These are phyloP conservation scores for Myotis findleyi DNA, from an alignment of 2,797 vertebrate genomes.

Conservation along the genomic window DNA sequence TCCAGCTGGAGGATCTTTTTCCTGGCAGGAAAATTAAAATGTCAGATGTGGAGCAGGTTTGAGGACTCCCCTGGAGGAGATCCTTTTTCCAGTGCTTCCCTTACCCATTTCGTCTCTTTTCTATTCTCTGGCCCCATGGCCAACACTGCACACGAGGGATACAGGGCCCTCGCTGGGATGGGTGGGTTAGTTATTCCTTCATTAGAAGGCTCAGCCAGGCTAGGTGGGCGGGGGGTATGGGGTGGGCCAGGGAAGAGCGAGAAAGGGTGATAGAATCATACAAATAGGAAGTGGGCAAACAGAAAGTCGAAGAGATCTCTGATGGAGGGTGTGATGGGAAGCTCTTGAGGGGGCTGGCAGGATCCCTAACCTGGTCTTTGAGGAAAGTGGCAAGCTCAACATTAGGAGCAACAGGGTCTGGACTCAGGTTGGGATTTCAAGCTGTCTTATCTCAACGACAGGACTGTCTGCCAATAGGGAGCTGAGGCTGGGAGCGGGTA, in stretches of 20 bases:
- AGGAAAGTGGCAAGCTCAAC: neutral
- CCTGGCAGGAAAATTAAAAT: constrained; percentile 86
- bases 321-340: neutral
- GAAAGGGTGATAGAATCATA: neutral
- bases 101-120: neutral
- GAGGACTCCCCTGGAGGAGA: neutral
- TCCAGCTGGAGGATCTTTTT: constrained; percentile 90
- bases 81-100: neutral
- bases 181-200: neutral
- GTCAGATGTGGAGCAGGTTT: neutral
- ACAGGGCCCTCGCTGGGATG: neutral
- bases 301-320: neutral
- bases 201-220: neutral
- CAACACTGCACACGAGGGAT: neutral
- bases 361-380: neutral
- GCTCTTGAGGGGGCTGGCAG: neutral
- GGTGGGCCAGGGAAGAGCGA: neutral
- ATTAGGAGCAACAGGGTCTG: neutral
- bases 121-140: neutral
- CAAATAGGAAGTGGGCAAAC: neutral
- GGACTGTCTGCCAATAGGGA: neutral
- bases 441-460: neutral
- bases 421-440: neutral
- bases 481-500: neutral
- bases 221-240: neutral